Base-by-base conservation (phyloP, 2,888 invertebrate species). In the Mayetiola destructor region DNA sequence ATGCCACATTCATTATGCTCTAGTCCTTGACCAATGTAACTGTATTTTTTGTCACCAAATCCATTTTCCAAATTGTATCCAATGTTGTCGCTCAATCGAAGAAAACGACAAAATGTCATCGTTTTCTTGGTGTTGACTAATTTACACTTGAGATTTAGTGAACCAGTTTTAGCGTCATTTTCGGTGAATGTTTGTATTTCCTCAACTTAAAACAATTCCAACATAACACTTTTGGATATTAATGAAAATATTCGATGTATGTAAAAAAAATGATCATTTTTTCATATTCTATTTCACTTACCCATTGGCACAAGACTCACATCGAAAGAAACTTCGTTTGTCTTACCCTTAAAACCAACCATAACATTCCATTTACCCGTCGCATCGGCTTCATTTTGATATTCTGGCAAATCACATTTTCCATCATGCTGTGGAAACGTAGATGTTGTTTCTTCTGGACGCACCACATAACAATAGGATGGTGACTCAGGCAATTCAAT, bases 21-120 rank as follows among this genome's bases (percentile, higher is more conserved):
- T 42, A 76, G 73, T 14, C 77, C 76, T 3, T 70, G 65, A 2
- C 77, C 77, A 61, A 74, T 76, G 62, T 77, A 77, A 62, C 76
- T 76, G 61, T 72, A 71, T 8, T 60, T 64, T 1, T 73, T 74
- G 61, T 76, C 73, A 58, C 76, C 74, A 40, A 76, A 63, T 20
- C 77, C 77, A 56, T 75, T 75, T 42, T 68, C 63, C 4, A 76
- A 67, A 60, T 75, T 75, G 58, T 66, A 75, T 6, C 76, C 77
- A 29, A 66, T 61, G 8, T 64, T 54, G 35, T 67, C 67, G 10
- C 53, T 39, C 14, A 71, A 71, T 62, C 69, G 71, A 61, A 75
- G 74, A 62, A 77, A 77, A 9, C 77, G 72, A 60, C 77, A 77
- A 62, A 76, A 76, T 0, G 74, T 73, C 14, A 77, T 66, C 59